These are phyloP conservation scores for Platygyra sinensis DNA, from an alignment of 64 coral and sea anemone genomes.

Conservation along the genomic window DNA sequence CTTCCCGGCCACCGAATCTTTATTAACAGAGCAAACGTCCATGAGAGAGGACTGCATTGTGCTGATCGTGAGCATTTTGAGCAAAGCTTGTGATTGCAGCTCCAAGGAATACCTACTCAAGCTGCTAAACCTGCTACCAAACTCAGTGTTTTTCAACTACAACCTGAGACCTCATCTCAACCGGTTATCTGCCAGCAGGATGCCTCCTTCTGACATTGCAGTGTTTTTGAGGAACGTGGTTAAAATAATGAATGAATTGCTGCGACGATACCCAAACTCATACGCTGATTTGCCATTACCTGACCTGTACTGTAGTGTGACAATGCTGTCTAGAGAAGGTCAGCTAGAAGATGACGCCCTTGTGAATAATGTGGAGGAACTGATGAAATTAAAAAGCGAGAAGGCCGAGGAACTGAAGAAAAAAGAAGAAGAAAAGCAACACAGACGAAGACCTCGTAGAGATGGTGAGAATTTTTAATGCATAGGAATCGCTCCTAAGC, in stretches of 20 bases:
- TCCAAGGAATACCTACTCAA: constrained; percentile 31
- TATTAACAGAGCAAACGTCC: not conserved
- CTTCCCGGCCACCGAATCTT: constrained; percentile 40
- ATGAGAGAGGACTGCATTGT: constrained; percentile 49
- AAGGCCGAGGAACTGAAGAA: constrained; percentile 55
- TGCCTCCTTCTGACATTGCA: not conserved
- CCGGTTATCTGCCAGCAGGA: not conserved
- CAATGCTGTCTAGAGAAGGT: not conserved
- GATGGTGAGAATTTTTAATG: not conserved
- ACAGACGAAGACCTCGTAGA: not conserved
- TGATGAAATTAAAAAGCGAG: constrained; percentile 25
- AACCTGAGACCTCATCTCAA: constrained; percentile 42
- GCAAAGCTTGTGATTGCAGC: constrained; percentile 23
- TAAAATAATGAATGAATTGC: constrained; percentile 40
- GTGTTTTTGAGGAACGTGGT: constrained; percentile 6
- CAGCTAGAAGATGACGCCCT: not conserved
- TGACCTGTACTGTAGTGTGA: not conserved
- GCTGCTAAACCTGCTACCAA: constrained; percentile 33
- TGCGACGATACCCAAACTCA: constrained; percentile 21
- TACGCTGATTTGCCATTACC: constrained; percentile 34
- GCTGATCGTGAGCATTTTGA: constrained; percentile 8
- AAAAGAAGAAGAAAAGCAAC: constrained; percentile 31
- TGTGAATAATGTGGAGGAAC: not conserved
- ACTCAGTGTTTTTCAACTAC: constrained; percentile 7
- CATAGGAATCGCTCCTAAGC: not conserved